Percentiles rank a stretch among this genome's conserved stretches.
Conservation (phyloP, 2,888 invertebrate species). For the Acanthococcus lagerstroemiae region DNA sequence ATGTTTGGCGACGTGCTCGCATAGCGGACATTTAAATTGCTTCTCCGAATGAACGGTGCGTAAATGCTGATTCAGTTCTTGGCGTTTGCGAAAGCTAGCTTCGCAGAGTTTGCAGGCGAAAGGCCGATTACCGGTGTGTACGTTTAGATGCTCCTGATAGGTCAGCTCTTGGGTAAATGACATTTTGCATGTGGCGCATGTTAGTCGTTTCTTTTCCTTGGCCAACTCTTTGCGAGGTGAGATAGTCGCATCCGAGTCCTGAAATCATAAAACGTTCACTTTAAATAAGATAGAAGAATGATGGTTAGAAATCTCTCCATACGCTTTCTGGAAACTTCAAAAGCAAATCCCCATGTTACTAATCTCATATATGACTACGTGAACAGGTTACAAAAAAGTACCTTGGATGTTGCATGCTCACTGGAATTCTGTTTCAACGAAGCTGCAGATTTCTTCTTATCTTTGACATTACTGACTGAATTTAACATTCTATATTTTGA, state of each 20-base stretch:
- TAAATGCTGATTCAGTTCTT: constrained; percentile 20
- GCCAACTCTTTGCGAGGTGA: not conserved
- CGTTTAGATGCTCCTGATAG: constrained; percentile 15
- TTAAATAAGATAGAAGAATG: not conserved
- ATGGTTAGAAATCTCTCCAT: no score
- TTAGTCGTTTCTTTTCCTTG: not conserved
- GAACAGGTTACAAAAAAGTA: not conserved
- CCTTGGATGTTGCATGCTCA: no score
- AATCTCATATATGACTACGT: not conserved
- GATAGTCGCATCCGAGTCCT: constrained; percentile 1
- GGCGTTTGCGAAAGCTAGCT: constrained; percentile 4
- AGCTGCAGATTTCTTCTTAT: no score
- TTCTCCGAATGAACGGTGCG: constrained; percentile 17
- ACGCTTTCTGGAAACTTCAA: no score
- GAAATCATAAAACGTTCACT: not conserved
- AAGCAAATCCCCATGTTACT: not conserved
- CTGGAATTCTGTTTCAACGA: no score
- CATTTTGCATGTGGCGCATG: not conserved
- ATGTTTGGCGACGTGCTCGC: constrained; percentile 9
- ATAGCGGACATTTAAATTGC: constrained; percentile 7
- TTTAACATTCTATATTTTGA: no score
- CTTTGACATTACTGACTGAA: no score
- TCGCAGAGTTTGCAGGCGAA: constrained; percentile 13
- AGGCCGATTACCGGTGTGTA: constrained; percentile 14
- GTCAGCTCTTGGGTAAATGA: not conserved